Percentiles rank a stretch among this genome's conserved stretches.
Conservation (phyloP, 2,888 invertebrate genomes). For the Alcis repandata region DNA sequence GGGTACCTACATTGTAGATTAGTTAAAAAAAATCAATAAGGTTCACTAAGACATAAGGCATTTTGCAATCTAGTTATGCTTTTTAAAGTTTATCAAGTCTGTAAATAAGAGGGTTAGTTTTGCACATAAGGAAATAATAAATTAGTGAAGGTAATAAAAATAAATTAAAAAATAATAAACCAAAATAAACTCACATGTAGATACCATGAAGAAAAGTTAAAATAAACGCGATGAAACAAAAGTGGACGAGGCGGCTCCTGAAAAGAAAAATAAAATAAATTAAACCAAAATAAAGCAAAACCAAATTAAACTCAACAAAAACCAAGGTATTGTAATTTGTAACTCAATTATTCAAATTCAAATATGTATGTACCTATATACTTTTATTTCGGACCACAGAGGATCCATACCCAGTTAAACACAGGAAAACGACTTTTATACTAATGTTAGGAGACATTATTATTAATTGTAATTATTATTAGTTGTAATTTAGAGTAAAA, state of each 20-base stretch:
- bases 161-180: slow-evolving; percentile 62
- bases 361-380: too few species aligned
- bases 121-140: not conserved
- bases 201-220: slow-evolving; percentile 84
- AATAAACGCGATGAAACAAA: slow-evolving; percentile 70
- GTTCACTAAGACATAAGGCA: not conserved
- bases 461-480: too few species aligned
- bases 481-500: too few species aligned
- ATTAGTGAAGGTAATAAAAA: slow-evolving; percentile 36
- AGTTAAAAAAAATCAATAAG: too few species aligned
- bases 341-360: too few species aligned
- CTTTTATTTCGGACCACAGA: too few species aligned
- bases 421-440: too few species aligned
- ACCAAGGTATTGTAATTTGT: not conserved
- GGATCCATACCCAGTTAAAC: too few species aligned
- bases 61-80: not conserved
- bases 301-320: slow-evolving; percentile 44
- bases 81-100: not conserved
- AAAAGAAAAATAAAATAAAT: slow-evolving; percentile 69
- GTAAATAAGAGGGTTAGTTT: not conserved
- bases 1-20: too few species aligned
- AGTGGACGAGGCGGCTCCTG: slow-evolving; percentile 68
- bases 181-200: slow-evolving; percentile 83
- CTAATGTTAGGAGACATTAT: too few species aligned
- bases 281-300: slow-evolving; percentile 58